These are phyloP conservation scores for Scytalopus superciliaris DNA, from an alignment of 2,113 vertebrate genomes.

Conservation along the genomic window DNA sequence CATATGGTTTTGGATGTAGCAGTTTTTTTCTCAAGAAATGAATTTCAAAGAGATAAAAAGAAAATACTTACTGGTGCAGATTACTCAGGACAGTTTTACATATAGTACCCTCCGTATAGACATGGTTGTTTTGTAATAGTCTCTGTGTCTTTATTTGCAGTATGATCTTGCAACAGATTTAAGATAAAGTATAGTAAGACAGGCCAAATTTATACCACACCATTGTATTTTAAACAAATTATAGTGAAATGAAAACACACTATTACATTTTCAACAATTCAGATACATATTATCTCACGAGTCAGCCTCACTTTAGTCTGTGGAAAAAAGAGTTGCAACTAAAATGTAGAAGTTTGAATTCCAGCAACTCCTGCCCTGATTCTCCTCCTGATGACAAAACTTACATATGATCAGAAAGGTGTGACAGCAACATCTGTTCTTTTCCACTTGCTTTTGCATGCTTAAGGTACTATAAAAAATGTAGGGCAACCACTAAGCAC, in stretches of 20 bases:
- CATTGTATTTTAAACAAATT: not conserved
- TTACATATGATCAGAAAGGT: not conserved
- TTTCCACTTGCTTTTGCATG: not conserved
- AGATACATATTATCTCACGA: not conserved
- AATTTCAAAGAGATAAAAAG: conserved; percentile 1
- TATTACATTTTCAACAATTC: not conserved
- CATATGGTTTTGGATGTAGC: not conserved
- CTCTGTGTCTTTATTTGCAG: not conserved
- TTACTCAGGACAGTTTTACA: conserved; percentile 35
- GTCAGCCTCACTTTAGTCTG: not conserved
- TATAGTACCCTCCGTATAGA: not conserved
- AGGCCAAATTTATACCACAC: not conserved
- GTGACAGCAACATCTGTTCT: not conserved
- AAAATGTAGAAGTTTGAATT: not conserved
- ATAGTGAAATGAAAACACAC: not conserved
- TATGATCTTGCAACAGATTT: not conserved
- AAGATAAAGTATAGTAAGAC: not conserved
- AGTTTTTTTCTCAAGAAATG: not conserved
- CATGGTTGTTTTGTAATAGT: not conserved
- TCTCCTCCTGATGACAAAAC: not conserved
- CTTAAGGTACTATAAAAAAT: not conserved
- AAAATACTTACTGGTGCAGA: not conserved
- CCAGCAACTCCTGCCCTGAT: not conserved
- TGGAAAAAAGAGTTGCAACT: not conserved
- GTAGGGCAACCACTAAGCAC: not conserved